Conservation (phyloP, 2,888 invertebrate species). For the Sthenelais limicola region DNA sequence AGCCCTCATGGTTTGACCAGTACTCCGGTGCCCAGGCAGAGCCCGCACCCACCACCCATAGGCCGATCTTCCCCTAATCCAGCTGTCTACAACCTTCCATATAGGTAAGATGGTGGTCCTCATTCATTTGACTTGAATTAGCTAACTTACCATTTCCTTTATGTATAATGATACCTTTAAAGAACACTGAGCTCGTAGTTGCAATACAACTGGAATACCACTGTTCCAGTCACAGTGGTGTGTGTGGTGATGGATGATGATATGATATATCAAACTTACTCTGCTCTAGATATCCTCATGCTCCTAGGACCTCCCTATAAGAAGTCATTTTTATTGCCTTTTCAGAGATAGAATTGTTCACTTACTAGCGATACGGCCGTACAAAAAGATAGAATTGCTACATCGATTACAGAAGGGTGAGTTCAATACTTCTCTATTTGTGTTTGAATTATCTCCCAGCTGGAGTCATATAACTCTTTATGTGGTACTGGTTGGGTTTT, state of each 20-base stretch:
- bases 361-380: constrained; percentile 91
- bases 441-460: constrained; percentile 1
- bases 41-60: constrained; percentile 19
- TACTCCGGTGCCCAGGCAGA: neutral
- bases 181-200: too few relatives aligned
- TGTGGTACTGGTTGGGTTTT: too few relatives aligned
- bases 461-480: constrained; percentile 8
- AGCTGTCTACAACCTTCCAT: constrained; percentile 57
- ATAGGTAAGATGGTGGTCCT: constrained; percentile 58
- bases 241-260: too few relatives aligned
- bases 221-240: too few relatives aligned
- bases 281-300: too few relatives aligned
- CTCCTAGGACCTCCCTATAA: constrained; percentile 4
- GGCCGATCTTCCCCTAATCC: constrained; percentile 50
- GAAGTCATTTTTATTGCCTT: constrained; percentile 71
- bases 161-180: too few relatives aligned
- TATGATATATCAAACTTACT: too few relatives aligned
- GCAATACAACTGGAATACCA: too few relatives aligned
- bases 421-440: constrained; percentile 21
- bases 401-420: constrained; percentile 85
- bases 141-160: neutral
- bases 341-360: constrained; percentile 94
- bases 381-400: constrained; percentile 90
- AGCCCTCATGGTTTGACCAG: neutral
- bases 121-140: too few relatives aligned